These are phyloP conservation scores for Cacatua alba DNA, from an alignment of 2,113 vertebrate species.

Conservation along the genomic window DNA sequence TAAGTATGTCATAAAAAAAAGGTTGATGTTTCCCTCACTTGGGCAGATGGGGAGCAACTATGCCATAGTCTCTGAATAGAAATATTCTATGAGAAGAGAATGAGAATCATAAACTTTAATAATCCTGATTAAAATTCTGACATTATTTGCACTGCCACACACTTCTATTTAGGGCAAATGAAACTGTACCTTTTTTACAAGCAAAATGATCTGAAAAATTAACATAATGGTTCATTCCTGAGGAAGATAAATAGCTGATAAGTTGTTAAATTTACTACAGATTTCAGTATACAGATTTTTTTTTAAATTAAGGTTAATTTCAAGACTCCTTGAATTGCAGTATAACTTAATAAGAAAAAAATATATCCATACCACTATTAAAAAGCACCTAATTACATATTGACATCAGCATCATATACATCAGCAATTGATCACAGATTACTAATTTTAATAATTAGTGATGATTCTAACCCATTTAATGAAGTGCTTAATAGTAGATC, in stretches of 20 bases:
- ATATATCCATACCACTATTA: neutral
- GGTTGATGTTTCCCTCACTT: neutral
- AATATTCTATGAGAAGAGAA: neutral
- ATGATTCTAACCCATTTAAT: conserved; percentile 24
- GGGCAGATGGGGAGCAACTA: neutral
- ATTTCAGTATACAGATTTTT: neutral
- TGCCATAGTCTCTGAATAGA: neutral
- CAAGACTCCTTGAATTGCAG: neutral
- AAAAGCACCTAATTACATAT: neutral
- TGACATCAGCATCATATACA: neutral
- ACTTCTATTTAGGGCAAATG: neutral
- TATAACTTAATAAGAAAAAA: neutral
- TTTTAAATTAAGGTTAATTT: neutral
- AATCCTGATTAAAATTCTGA: neutral
- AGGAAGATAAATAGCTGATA: neutral
- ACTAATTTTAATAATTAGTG: conserved; percentile 35
- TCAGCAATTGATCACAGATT: neutral
- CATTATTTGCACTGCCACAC: neutral
- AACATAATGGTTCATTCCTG: neutral
- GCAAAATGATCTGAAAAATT: neutral
- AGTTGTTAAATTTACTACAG: neutral
- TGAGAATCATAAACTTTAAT: neutral
- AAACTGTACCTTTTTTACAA: neutral
- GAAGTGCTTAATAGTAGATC: conserved; percentile 36
- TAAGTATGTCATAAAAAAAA: neutral